Evolutionary conservation across 2,888 invertebrate species (phyloP), one percentile per base, ranked within the genome.

Genomic region (Incurvaria masculella): DNA sequence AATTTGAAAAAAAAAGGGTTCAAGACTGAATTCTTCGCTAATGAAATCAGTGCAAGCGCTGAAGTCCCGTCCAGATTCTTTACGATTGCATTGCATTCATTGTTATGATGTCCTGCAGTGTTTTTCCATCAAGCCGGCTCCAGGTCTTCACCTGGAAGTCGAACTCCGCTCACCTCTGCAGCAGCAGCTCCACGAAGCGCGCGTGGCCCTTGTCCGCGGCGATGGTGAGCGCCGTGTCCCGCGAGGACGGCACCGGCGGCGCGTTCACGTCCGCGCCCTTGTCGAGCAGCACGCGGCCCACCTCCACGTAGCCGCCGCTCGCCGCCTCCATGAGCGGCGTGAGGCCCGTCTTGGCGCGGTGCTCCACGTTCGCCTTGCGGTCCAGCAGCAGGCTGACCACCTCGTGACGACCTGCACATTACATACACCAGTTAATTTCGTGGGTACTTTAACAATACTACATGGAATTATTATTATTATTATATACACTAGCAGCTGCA

Each of bases 311-410:
- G 49, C 99, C 99, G 48, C 98, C 98, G 62, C 96, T 97, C 0
- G 99, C 99, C 44, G 98, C 99, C 76, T 99, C 99, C 99, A 99
- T 99, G 20, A 99, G 80, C 1, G 99, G 99, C 16, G 99, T 99
- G 49, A 99, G 81, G 1, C 98, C 98, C 48, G 98, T 98, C 88
- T 98, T 98, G 4, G 99, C 98, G 57, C 99, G 85, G 78, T 99
- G 99, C 72, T 99, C 99, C 42, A 99, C 97, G 74, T 99, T 98
- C 21, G 99, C 98, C 66, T 96, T 94, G 55, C 97, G 86, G 71
- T 98, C 97, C 14, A 99, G 84, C 48, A 99, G 81, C 48, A 99
- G 82, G 67, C 94, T 94, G 46, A 99, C 99, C 44, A 99, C 99
- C 69, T 99, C 99, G 70, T 97, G 96, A 40, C 98, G 85, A 45